Percentiles rank a stretch among this genome's conserved stretches.
Evolutionary conservation across 1,140 invertebrate genomes (phyloP).

Genomic region (Cydia splendana): DNA sequence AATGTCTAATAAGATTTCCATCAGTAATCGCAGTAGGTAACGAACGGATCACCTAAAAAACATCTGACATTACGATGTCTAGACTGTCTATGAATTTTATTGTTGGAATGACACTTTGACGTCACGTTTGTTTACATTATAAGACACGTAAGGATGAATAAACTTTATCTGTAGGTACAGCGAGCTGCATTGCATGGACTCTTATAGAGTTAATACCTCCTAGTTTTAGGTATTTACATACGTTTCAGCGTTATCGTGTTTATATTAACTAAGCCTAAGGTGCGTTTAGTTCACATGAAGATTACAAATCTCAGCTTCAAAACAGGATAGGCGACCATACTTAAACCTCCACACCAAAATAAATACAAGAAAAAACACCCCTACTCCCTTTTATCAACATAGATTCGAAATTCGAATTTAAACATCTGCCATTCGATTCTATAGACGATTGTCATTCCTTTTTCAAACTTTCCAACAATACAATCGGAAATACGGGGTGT

Average conservation of each 20-base stretch:
- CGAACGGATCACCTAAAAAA: no score
- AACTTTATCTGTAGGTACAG: no score
- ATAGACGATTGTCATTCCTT: constrained; percentile 70
- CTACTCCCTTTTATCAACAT: constrained; percentile 58
- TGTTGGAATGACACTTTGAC: no score
- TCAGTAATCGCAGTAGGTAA: no score
- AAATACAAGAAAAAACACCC: constrained; percentile 24
- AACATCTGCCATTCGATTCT: constrained; percentile 71
- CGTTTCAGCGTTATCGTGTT: not conserved
- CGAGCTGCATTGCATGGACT: no score
- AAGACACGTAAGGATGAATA: no score
- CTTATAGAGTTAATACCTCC: not conserved
- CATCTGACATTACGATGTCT: no score
- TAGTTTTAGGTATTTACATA: not conserved
- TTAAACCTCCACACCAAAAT: constrained; percentile 1
- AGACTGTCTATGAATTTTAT: no score
- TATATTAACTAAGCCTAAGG: not conserved
- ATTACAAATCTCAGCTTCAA: constrained; percentile 11
- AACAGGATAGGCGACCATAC: not conserved
- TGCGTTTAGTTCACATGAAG: not conserved
- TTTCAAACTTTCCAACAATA: constrained; percentile 60
- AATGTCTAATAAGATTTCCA: no score
- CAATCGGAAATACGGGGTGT: constrained; percentile 28
- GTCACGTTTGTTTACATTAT: no score
- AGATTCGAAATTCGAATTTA: constrained; percentile 63